A percentile compares a stretch with the other conserved stretches of the same genome.
Conservation (phyloP, 35 echinoderm and acorn worm genomes). For the Acanthaster planci region DNA sequence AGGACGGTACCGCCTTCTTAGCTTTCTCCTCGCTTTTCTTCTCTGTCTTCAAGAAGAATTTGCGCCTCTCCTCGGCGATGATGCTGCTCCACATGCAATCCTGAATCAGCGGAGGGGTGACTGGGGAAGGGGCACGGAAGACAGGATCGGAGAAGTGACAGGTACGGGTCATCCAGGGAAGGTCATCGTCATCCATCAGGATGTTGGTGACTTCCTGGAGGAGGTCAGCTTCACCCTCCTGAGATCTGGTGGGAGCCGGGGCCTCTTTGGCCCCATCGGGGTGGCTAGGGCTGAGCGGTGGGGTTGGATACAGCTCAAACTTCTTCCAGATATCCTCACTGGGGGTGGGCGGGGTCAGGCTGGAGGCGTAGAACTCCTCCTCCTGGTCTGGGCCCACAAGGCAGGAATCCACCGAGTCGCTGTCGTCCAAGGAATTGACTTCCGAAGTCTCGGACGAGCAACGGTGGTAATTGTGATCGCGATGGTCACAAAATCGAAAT, state of each 20-base stretch:
- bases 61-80: constrained; percentile 44
- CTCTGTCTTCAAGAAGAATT: constrained; percentile 49
- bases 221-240: constrained; percentile 12
- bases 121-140: background rate
- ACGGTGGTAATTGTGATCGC: constrained; percentile 13
- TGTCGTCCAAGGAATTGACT: background rate
- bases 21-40: constrained; percentile 14
- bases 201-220: constrained; percentile 31
- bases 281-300: constrained; percentile 83
- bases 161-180: constrained; percentile 53
- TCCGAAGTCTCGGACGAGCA: background rate
- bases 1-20: background rate
- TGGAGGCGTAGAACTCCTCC: constrained; percentile 27
- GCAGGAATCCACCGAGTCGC: constrained; percentile 12
- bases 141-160: constrained; percentile 43
- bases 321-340: constrained; percentile 99
- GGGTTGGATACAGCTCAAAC: constrained; percentile 91
- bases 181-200: constrained; percentile 49
- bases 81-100: constrained; percentile 99
- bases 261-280: background rate
- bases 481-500: background rate
- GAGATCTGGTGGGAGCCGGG: constrained; percentile 16
- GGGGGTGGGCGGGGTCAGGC: constrained; percentile 57
- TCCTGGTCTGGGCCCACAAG: background rate
- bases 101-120: constrained; percentile 67